Evolutionary conservation across 1,140 invertebrate genomes (phyloP), one percentile per base, ranked within the genome.

Genomic region (Antheraea mylitta): DNA sequence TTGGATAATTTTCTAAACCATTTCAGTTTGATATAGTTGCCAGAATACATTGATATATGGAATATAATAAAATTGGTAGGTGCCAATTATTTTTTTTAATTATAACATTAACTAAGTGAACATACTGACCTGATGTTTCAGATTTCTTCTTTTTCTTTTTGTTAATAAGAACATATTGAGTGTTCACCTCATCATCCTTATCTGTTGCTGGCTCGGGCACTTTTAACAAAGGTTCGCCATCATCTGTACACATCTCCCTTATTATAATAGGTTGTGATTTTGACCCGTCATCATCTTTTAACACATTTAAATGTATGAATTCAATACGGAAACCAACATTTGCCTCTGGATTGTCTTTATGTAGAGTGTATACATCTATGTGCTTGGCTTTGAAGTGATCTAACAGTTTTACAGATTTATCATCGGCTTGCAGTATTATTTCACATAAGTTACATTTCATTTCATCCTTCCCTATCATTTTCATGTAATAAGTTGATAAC

Each of bases 361-460:
- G 89, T 9, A 91, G 71, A 8, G 87, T 82, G 48, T 85, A 80
- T 0, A 91, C 74, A 36, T 89, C 86, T 62, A 83, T 85, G 18
- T 91, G 89, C 7, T 58, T 66, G 16, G 38, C 61, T 69, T 79
- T 77, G 18, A 91, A 77, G 37, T 91, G 88, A 3, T 83, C 68
- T 5, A 89, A 18, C 0, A 86, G 68, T 42, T 83, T 76, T 6
- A 72, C 0, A 10, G 77, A 82, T 37, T 86, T 87, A 7, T 78
- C 74, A 67, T 80, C 74, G 0, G 70, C 68, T 19, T 68, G 64
- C 6, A 91, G 30, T 3, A 69, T 65, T 0, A 19, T 37, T 37
- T 89, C 85, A 60, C 89, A 91, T n/a, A 91, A 72, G 68, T 89
- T 90, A 66, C 89, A 91, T 59, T 80, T 82, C 38, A 74, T 71